Evolutionary conservation across 2,888 invertebrate species (phyloP), one percentile per base, ranked within the genome.

Genomic region (Macrophya alboannulata): DNA sequence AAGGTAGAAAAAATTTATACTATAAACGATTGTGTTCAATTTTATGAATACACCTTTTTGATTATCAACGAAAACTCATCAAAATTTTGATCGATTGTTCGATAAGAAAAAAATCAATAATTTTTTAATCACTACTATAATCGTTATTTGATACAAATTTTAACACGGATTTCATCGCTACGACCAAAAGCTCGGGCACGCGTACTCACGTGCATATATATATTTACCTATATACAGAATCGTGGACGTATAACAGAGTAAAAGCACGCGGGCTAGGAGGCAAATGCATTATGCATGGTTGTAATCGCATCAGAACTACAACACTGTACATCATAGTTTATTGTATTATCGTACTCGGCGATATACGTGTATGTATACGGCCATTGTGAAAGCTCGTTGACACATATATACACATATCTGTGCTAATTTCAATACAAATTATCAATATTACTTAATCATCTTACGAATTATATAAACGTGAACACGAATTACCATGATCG

Each of bases 281-380:
- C 31, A 43, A 82, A 82, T 82, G 82, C 62, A 82, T 82, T 82
- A 82, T 65, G 82, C 65, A 82, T 65, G 25, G 65, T 65, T 82
- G 65, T 65, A 82, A 45, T 62, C 65, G 25, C 65, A 43, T 65
- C 51, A 45, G 25, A 65, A 65, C 65, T 82, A 82, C 82, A 65
- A 65, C 48, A 9, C 45, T 82, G 55, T 43, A 15, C 82, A 48
- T 82, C 82, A 65, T 31, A 65, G 21, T 82, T 82, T 65, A 82
- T 65, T 45, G 43, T 45, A 79, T 79, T 55, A 79, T 79, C 37
- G 59, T 79, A 55, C 31, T n/a, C 37, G 9, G 17, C 8, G 25
- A 21, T 55, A 17, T 79, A 21, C 21, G 10, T 31, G 1, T 76
- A 21, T n/a, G 12, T 51, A 45, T 17, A 3, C 15, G 8, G 8